phyloP scores from a whole-genome alignment of 2,888 invertebrate species.

The Stramonita haemastoma region DNA sequence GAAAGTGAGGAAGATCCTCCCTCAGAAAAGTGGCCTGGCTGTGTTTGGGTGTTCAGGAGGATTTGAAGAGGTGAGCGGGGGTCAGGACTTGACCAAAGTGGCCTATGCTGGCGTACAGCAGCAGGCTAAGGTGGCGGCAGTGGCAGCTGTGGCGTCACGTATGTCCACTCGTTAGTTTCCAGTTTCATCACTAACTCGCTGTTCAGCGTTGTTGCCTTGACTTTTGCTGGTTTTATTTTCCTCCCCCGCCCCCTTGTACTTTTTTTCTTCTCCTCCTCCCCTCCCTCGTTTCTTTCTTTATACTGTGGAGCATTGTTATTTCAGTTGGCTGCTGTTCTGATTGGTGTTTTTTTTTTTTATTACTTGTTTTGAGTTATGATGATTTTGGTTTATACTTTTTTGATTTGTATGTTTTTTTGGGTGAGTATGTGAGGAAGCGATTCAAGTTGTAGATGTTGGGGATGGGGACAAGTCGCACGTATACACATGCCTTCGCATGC shows the following conservation, averaged over 20 bases:
- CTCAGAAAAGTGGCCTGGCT: background rate
- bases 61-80: conserved; percentile 81
- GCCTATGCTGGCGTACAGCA: conserved; percentile 79
- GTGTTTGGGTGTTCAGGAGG: conserved; percentile 65
- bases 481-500: too few species aligned
- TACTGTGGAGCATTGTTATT: background rate
- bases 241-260: background rate
- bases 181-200: conserved; percentile 45
- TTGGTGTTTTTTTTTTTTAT: background rate
- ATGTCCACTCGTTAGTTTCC: conserved; percentile 53
- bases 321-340: background rate
- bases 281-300: background rate
- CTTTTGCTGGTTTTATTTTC: conserved; percentile 26
- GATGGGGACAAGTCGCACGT: too few species aligned
- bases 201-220: conserved; percentile 32
- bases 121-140: conserved; percentile 78
- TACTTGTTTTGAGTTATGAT: background rate
- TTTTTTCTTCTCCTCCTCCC: background rate
- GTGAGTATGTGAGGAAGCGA: too few species aligned
- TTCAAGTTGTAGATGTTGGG: too few species aligned
- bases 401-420: too few species aligned
- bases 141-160: conserved; percentile 48
- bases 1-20: background rate
- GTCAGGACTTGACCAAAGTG: conserved; percentile 80
- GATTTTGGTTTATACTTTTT: background rate